These are phyloP conservation scores for Diplodus sargus DNA, from an alignment of 2,797 vertebrate genomes.

Conservation along the genomic window DNA sequence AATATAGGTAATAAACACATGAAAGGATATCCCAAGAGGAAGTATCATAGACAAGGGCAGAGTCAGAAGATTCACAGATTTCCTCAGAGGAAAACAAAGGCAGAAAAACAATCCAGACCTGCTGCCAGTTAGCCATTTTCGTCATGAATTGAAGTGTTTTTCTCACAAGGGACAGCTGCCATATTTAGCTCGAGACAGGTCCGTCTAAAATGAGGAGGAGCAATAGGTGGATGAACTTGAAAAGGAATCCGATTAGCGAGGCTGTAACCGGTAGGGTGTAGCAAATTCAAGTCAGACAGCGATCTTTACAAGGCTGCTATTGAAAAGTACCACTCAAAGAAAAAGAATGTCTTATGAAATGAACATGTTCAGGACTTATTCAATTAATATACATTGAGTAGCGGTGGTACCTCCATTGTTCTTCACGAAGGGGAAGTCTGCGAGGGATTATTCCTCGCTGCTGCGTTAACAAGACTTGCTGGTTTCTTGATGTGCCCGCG, in stretches of 20 bases:
- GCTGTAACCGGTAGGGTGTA: not conserved
- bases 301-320: not conserved
- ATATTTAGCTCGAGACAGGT: not conserved
- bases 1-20: not conserved
- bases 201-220: not conserved
- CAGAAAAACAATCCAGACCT: not conserved
- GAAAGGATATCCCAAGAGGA: not conserved
- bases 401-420: not conserved
- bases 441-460: not conserved
- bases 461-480: not conserved
- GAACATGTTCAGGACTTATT: not conserved
- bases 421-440: not conserved
- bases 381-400: not conserved
- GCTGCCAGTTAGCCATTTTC: not conserved
- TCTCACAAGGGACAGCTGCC: not conserved
- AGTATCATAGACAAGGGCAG: not conserved
- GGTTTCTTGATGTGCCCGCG: not conserved
- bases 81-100: not conserved
- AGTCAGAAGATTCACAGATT: not conserved
- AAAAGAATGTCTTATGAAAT: not conserved
- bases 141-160: not conserved
- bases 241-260: no score
- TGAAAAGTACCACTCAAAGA: not conserved
- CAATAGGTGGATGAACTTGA: not conserved
- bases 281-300: not conserved